Percentiles rank a stretch among this genome's conserved stretches.
Evolutionary conservation across 2,797 vertebrate species (phyloP).

Genomic region (Notamacropus eugenii): DNA sequence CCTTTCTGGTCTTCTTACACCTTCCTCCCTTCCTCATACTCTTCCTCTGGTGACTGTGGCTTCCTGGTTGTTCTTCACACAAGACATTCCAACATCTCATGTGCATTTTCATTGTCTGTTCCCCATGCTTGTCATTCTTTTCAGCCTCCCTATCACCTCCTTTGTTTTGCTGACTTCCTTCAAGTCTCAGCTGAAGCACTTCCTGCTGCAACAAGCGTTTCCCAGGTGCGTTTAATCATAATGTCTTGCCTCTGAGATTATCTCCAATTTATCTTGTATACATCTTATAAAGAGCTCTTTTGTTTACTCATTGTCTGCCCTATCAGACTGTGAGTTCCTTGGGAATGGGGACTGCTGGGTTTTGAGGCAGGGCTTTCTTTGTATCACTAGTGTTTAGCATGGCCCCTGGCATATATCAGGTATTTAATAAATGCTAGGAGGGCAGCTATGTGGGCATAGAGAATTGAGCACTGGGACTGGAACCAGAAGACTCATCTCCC

Average conservation of each 20-base stretch:
- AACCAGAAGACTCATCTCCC: neutral
- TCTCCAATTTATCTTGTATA: neutral
- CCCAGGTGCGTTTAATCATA: neutral
- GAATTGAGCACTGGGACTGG: neutral
- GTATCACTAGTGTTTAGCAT: neutral
- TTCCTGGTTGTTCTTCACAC: neutral
- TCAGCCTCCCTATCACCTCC: neutral
- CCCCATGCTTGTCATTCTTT: neutral
- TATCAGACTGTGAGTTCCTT: neutral
- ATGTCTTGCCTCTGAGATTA: neutral
- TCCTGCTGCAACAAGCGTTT: neutral
- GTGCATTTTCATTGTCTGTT: neutral
- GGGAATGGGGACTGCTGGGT: neutral
- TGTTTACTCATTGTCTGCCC: neutral
- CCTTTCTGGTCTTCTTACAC: too few species aligned
- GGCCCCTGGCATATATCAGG: neutral
- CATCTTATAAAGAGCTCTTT: neutral
- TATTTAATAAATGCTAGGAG: neutral
- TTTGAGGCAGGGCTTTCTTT: neutral
- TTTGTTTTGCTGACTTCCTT: neutral
- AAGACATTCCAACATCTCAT: neutral
- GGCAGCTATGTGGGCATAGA: neutral
- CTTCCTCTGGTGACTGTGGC: neutral
- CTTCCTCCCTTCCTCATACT: neutral
- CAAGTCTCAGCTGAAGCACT: neutral